Evolutionary conservation across 2,113 vertebrate species (phyloP).

Genomic region (Vimba vimba): DNA sequence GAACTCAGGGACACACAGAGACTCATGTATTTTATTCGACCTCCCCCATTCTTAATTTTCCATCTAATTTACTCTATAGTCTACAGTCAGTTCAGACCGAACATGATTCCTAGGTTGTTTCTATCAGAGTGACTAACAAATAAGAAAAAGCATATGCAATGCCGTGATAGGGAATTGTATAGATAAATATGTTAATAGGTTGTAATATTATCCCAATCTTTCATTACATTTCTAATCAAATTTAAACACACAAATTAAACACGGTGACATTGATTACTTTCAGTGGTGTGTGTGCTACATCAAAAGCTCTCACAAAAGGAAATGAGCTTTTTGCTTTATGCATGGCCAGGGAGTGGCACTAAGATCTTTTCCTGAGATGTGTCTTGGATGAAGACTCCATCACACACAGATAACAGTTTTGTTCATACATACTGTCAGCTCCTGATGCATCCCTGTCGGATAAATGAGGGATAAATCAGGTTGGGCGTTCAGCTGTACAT

Average conservation of each 20-base stretch:
- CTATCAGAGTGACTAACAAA: not conserved
- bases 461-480: not conserved
- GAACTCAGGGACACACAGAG: slow-evolving; percentile 43
- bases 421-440: not conserved
- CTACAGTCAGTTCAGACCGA: not conserved
- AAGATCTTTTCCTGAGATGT: not conserved
- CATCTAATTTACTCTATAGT: not conserved
- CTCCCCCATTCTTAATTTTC: not conserved
- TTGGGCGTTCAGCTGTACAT: not conserved
- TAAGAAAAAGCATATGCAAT: not conserved
- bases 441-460: not conserved
- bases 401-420: not conserved
- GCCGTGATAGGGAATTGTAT: not conserved
- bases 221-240: not conserved
- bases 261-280: not conserved
- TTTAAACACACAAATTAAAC: not conserved
- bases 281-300: not conserved
- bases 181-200: not conserved
- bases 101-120: not conserved
- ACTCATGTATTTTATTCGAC: not conserved
- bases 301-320: not conserved
- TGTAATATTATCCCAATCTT: not conserved
- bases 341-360: not conserved
- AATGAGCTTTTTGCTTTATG: not conserved
- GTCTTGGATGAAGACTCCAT: not conserved